Evolutionary conservation across 2,113 vertebrate genomes (phyloP), one percentile per base, ranked within the genome.

Genomic region (Nothoprocta perdicaria): DNA sequence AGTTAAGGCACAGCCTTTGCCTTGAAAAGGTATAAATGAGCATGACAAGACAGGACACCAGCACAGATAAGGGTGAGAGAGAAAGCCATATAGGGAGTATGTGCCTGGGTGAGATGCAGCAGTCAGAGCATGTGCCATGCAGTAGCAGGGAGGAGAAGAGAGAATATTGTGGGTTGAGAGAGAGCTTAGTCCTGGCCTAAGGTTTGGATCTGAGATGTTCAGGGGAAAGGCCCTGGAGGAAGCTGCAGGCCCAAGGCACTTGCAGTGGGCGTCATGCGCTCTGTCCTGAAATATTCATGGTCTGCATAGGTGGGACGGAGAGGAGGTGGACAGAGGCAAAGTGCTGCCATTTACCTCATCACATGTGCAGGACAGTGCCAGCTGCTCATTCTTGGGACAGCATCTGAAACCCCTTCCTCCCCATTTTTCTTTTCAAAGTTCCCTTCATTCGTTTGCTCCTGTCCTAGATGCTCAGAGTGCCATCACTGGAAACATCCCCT

Each of bases 251-350:
- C 22, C 48, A 35, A 33, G 2, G 21, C 40, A 58, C 17, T 7
- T 38, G 31, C 18, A 6, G 3, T 29, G 16, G 0, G 3, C 60
- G 10, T 35, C 69, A 17, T 0, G 29, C 2, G 4, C 7, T n/a
- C 73, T 50, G 13, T 62, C 29, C 48, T 80, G 60, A 15, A 80
- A 61, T 53, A 73, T 14, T 0, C 41, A 1, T 4, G 3, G 6
- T 68, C 24, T 53, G 3, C 15, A 12, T 1, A 55, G 26, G 8
- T 46, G 31, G 52, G 58, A 33, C 14, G 38, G 35, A 17, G 2
- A 40, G 50, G 75, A 50, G 38, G 23, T 13, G 6, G 53, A 71
- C 80, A 12, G n/a, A 74, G 50, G 46, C 21, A 50, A 55, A 65
- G 21, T 41, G 18, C 52, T 41, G 45, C 5, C 35, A 31, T 38